Percentiles rank a stretch among this genome's conserved stretches.
Conservation (phyloP, 2,113 vertebrate genomes). For the Peromyscus maniculatus region DNA sequence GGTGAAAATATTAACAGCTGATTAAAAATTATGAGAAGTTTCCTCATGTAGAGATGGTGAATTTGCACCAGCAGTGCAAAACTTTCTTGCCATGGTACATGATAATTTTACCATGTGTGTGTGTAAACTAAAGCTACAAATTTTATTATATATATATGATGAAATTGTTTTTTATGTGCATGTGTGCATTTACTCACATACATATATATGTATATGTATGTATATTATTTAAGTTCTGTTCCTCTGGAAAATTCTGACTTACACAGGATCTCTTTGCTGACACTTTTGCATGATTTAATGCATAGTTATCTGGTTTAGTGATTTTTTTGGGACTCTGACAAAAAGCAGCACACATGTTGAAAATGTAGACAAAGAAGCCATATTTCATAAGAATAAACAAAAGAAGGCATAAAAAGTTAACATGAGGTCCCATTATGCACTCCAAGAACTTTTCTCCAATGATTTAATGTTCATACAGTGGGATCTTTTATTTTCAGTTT, state of each 20-base stretch:
- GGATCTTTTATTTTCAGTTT: neutral
- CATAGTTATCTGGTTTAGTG: neutral
- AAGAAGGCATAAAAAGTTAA: neutral
- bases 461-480: neutral
- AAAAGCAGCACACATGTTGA: neutral
- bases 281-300: neutral
- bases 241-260: neutral
- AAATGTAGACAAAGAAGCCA: neutral
- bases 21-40: constrained; percentile 11
- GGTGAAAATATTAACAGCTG: constrained; percentile 13
- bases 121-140: no score
- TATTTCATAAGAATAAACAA: neutral
- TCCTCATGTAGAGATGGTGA: neutral
- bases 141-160: neutral
- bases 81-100: neutral
- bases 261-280: neutral
- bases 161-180: neutral
- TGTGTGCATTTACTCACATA: neutral
- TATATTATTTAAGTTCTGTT: neutral
- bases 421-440: neutral
- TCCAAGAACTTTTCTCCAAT: neutral
- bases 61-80: neutral
- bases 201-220: neutral
- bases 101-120: neutral
- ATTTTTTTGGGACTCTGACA: neutral